Base-by-base conservation (phyloP, 2,888 invertebrate species). In the Tetragonisca angustula region DNA sequence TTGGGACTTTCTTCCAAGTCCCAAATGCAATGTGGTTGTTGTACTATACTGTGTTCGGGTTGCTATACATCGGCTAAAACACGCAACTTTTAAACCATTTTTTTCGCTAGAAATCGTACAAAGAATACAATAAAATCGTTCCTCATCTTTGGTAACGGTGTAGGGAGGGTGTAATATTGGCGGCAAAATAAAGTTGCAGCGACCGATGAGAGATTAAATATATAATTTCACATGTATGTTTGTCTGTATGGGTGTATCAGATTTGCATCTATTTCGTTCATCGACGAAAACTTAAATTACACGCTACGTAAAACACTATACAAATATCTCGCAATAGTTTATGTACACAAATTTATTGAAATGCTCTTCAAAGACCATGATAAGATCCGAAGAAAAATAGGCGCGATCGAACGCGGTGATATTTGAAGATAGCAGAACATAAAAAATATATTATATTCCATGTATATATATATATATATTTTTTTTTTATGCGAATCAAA, bases 61-160 rank as follows among this genome's bases (percentile, higher is more conserved):
- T 64, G 52, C 70, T 77, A 71, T 15, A 56, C 17, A 81, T 71
- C 68, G 56, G 43, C 59, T 62, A 69, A 64, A 50, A 81, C 70
- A 69, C 77, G 17, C 75, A 67, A 75, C 17, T 76, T 79, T 76
- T 78, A 54, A 84, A 82, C 54, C 54, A 80, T 81, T 17, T 50
- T 17, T 50, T 61, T 75, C 84, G 79, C 87, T 90, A 90, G 83
- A 81, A 88, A 84, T 90, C 84, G 90, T 91, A 91, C 87, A 90
- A 91, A 92, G 87, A 84, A 87, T 83, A 87, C 85, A 83, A 90
- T 85, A 80, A 83, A 74, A 82, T 76, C 81, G 65, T 88, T 91
- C 87, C 86, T 90, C 77, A 88, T 93, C 93, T 93, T 93, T 93
- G 93, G 93, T 93, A 92, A 36, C 52, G 43, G 21, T 64, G 56